These are phyloP conservation scores for Isaurus tuberculatus DNA, from an alignment of 92 coral and sea anemone genomes.

Conservation along the genomic window DNA sequence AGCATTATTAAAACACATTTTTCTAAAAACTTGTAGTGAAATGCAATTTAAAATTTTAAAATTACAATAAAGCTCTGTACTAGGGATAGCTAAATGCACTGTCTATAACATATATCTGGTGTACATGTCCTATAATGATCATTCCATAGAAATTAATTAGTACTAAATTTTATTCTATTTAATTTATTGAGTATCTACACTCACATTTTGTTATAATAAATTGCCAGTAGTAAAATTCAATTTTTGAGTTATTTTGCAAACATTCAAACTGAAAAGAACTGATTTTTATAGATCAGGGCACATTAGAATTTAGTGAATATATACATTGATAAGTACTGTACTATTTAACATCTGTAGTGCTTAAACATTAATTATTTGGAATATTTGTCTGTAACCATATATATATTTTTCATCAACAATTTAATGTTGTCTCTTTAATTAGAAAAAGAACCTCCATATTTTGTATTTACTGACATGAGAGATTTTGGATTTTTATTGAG, in stretches of 20 bases:
- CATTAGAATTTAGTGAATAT: neutral
- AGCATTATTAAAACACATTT: neutral
- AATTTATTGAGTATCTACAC: neutral
- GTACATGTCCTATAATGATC: too few relatives aligned
- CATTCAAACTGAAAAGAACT: too few relatives aligned
- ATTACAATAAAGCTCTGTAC: neutral
- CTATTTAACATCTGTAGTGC: neutral
- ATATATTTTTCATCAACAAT: neutral
- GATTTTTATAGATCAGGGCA: too few relatives aligned
- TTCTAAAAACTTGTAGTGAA: neutral
- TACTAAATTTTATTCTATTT: too few relatives aligned
- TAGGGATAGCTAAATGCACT: conserved; percentile 2
- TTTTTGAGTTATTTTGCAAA: too few relatives aligned
- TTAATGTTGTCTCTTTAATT: neutral
- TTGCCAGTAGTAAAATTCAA: too few relatives aligned
- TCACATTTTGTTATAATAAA: neutral
- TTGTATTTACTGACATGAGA: neutral
- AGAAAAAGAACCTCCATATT: neutral
- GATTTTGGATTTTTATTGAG: neutral
- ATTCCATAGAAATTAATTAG: too few relatives aligned
- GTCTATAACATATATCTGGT: neutral
- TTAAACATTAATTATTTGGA: neutral
- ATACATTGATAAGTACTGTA: neutral
- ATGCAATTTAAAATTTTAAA: neutral
- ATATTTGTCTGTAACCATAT: too few relatives aligned